Conservation (phyloP, 2,113 vertebrate genomes). For the Oostethus manadensis region DNA sequence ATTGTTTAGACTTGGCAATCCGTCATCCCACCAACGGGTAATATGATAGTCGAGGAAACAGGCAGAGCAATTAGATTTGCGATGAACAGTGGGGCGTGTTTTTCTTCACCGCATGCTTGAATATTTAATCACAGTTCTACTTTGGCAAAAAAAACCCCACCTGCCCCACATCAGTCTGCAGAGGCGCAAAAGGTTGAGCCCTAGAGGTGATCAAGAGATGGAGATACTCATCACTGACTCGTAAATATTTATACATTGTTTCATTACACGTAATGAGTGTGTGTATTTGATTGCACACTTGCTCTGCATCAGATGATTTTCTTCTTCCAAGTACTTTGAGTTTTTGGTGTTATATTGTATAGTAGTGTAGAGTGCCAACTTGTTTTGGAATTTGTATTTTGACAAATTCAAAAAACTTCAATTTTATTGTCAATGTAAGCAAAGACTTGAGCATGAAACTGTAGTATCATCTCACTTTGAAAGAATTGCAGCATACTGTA, state of each 20-base stretch:
- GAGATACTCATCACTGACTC: slow-evolving; percentile 46
- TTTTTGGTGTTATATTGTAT: too few relatives aligned
- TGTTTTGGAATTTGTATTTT: too few relatives aligned
- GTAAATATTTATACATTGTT: slow-evolving; percentile 56
- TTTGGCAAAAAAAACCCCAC: slow-evolving; percentile 34
- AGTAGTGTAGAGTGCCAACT: too few relatives aligned
- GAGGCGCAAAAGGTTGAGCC: slow-evolving; percentile 52
- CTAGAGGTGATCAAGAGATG: slow-evolving; percentile 48
- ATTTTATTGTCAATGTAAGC: too few relatives aligned
- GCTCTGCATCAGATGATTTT: slow-evolving; percentile 29
- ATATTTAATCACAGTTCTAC: slow-evolving; percentile 69
- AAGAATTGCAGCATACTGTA: too few relatives aligned
- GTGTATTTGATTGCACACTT: slow-evolving; percentile 48
- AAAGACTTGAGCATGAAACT: too few relatives aligned
- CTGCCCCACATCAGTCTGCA: slow-evolving; percentile 32
- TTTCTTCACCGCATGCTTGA: slow-evolving; percentile 60
- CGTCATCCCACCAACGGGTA: slow-evolving; percentile 72
- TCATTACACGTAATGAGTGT: slow-evolving; percentile 56
- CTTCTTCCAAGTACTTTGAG: too few relatives aligned
- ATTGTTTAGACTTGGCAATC: slow-evolving; percentile 70
- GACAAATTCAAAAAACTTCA: too few relatives aligned
- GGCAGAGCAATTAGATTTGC: slow-evolving; percentile 73
- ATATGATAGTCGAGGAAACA: slow-evolving; percentile 68
- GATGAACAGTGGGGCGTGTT: slow-evolving; percentile 73
- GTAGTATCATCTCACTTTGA: too few relatives aligned